phyloP scores from a whole-genome alignment of 2,888 invertebrate genomes.

The Torymus auratus region DNA sequence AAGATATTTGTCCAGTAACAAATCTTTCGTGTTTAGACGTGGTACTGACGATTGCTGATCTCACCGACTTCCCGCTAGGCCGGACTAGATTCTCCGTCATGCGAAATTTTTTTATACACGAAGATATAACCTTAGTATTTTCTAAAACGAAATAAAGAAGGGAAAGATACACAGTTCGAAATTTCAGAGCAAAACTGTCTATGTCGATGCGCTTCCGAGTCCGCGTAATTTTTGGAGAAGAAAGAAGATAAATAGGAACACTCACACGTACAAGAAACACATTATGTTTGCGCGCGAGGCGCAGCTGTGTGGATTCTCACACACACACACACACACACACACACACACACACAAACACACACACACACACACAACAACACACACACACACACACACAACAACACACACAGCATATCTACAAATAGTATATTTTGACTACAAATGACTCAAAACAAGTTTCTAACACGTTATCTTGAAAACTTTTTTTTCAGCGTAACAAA shows the following conservation, averaged over 20 bases:
- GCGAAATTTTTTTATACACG: constrained; percentile 10
- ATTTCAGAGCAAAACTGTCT: constrained; percentile 44
- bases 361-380: too few species aligned
- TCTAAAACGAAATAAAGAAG: background rate
- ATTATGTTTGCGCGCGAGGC: background rate
- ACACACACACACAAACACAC: too few species aligned
- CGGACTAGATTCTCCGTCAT: constrained; percentile 19
- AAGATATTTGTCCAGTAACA: background rate
- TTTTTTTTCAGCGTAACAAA: too few species aligned
- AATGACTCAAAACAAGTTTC: too few species aligned
- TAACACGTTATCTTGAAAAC: too few species aligned
- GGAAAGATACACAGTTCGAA: background rate
- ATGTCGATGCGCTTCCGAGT: constrained; percentile 53
- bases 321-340: too few species aligned
- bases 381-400: too few species aligned
- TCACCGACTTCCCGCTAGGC: constrained; percentile 10
- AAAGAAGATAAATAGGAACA: too few species aligned
- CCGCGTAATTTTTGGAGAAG: constrained; percentile 13
- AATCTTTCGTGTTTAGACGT: background rate
- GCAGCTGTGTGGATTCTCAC: constrained; percentile 32
- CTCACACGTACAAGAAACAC: too few species aligned
- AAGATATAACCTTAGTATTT: too few species aligned
- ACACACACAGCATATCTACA: too few species aligned
- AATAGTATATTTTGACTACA: too few species aligned
- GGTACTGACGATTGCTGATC: background rate